Evolutionary conservation across 1,140 invertebrate species (phyloP).

Genomic region (Drosophila seguyi): DNA sequence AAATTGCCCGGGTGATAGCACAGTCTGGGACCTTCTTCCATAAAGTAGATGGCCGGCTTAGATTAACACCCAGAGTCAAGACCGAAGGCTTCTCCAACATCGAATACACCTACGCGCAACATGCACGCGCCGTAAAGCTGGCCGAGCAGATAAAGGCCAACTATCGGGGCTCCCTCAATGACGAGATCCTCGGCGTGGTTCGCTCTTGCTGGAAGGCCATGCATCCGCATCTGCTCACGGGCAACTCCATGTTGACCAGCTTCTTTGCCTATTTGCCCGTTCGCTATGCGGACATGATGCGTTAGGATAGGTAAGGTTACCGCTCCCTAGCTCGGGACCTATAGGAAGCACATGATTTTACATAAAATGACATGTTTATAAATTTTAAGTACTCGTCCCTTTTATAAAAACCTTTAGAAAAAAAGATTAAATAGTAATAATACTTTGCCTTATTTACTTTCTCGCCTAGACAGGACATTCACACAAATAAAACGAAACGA

Average conservation of each 20-base stretch:
- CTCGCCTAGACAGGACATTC: no score
- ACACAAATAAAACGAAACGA: no score
- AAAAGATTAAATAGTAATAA: background rate
- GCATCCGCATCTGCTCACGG: conserved; percentile 14
- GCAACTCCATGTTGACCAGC: background rate
- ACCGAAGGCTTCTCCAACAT: background rate
- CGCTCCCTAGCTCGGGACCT: no score
- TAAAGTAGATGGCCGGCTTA: background rate
- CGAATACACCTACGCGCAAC: conserved; percentile 1
- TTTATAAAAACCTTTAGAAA: background rate
- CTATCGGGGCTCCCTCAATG: conserved; percentile 10
- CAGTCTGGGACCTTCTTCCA: background rate
- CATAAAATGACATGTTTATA: background rate
- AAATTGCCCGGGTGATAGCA: background rate
- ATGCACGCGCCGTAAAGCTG: background rate
- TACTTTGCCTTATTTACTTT: no score
- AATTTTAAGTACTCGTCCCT: conserved; percentile 1
- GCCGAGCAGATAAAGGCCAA: background rate
- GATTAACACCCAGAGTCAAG: background rate
- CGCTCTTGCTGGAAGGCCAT: conserved; percentile 19
- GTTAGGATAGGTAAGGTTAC: background rate
- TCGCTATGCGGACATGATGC: conserved; percentile 28
- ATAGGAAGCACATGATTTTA: background rate
- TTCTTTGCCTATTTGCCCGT: conserved; percentile 48
- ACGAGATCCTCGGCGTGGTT: conserved; percentile 13